These are phyloP conservation scores for Arenicola marina DNA, from an alignment of 2,888 invertebrate species.

Conservation along the genomic window DNA sequence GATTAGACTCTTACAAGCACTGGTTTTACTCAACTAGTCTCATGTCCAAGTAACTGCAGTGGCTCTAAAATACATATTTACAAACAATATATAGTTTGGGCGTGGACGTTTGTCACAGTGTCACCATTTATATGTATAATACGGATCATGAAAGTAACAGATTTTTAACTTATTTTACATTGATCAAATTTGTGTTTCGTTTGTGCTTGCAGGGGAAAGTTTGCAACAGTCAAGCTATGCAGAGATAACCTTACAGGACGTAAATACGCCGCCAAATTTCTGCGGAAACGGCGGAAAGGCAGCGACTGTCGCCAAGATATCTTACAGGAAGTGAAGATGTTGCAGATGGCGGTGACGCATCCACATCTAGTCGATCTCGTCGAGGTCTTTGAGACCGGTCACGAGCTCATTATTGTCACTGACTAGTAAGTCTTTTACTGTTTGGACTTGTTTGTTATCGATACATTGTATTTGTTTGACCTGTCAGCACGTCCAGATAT, in stretches of 20 bases:
- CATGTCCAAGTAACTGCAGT: no score
- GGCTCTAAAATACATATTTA: no score
- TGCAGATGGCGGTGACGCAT: slow-evolving; percentile 78
- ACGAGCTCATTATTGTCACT: slow-evolving; percentile 80
- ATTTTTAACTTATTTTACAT: no score
- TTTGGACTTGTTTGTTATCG: no score
- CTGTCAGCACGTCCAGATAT: no score
- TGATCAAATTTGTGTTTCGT: background rate
- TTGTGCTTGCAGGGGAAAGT: slow-evolving; percentile 83
- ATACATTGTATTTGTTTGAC: no score
- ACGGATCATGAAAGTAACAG: no score
- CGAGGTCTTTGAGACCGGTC: slow-evolving; percentile 78
- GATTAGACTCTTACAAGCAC: no score
- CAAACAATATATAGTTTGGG: no score
- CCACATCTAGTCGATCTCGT: slow-evolving; percentile 86
- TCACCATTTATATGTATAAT: no score
- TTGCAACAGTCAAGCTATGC: slow-evolving; percentile 91
- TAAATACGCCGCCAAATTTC: slow-evolving; percentile 94
- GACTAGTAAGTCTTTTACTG: slow-evolving; percentile 86
- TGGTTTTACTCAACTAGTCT: no score
- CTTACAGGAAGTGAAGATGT: slow-evolving; percentile 90
- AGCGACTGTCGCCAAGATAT: slow-evolving; percentile 83
- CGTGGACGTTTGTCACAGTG: no score
- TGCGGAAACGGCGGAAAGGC: slow-evolving; percentile 77
- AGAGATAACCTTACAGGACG: slow-evolving; percentile 83